Base-by-base conservation (phyloP, 2,797 vertebrate species). In the Amphiprion clarkii region DNA sequence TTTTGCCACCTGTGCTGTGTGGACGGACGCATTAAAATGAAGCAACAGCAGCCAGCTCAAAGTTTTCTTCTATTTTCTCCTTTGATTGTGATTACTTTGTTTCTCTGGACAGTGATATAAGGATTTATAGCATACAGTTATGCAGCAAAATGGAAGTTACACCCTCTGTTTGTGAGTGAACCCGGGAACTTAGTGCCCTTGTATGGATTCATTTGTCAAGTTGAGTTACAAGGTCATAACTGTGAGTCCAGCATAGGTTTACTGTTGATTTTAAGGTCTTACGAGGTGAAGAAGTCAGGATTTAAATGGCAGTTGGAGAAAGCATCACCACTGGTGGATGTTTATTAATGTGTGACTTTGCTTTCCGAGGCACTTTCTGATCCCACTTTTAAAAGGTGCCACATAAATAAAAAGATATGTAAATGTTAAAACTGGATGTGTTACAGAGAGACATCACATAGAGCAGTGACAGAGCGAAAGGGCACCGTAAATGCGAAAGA, bases 401-500 rank as follows among this genome's bases (percentile, higher is more conserved):
- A 13, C 46, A 49, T 60, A 57, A 62, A 60, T 52, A 44, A 23
- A 66, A 69, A 63, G 33, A 60, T 33, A 1, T 29, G 48, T 17
- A 74, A 76, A 75, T 69, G 67, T 55, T 81, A 29, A 72, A 78
- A 61, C 39, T 12, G 40, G 6, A 12, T 49, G 27, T 60, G 36
- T 74, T 73, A 31, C 56, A 57, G 42, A 68, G 61, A 54, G 23
- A 72, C 46, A 64, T 36, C 12, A 58, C 60, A 52, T 31, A n/a
- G 25, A 61, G 79, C 52, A 52, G 76, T 51, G 52, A 74, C 74
- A 31, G 56, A 81, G 60, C 5, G 6, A 92, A 92, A 93, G 87
- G 91, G 65, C 87, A 87, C 4, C 0, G 53, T 56, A 81, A 83
- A 92, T 87, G 71, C 5, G 65, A 88, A 83, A 84, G 78, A 86